Conservation (phyloP, 1,140 invertebrate species). For the Atta cephalotes region DNA sequence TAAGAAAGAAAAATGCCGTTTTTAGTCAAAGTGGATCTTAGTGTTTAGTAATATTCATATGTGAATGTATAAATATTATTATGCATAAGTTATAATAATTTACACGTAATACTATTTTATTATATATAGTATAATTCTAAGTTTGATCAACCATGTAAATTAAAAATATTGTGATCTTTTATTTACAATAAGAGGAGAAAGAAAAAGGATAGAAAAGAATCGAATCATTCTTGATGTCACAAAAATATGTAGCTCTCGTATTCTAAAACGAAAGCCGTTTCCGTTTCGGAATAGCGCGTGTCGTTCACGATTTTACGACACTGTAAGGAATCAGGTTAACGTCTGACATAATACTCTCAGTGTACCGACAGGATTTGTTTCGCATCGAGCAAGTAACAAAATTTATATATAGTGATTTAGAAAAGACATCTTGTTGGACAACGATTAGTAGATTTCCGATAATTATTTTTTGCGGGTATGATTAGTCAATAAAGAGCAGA, state of each 20-base stretch:
- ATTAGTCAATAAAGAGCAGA: slow-evolving; percentile 27
- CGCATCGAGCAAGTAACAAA: slow-evolving; percentile 34
- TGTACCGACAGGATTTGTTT: slow-evolving; percentile 53
- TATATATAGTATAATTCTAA: not conserved
- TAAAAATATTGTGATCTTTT: not conserved
- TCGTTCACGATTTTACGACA: slow-evolving; percentile 63
- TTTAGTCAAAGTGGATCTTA: too few species aligned
- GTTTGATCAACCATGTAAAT: not conserved
- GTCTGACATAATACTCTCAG: slow-evolving; percentile 42
- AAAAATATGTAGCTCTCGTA: slow-evolving; percentile 45
- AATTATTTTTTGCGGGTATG: slow-evolving; percentile 28
- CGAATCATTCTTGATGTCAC: slow-evolving; percentile 33
- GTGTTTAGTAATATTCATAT: too few species aligned
- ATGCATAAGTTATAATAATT: not conserved
- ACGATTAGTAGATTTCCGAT: slow-evolving; percentile 17
- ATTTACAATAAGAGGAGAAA: not conserved
- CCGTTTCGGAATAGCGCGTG: slow-evolving; percentile 45
- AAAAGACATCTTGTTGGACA: not conserved
- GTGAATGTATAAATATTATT: too few species aligned
- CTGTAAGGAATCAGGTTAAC: slow-evolving; percentile 58
- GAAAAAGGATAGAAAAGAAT: not conserved
- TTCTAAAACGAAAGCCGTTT: slow-evolving; percentile 54
- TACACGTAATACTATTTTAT: not conserved
- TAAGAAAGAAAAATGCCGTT: too few species aligned
- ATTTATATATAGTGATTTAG: slow-evolving; percentile 45